Evolutionary conservation across 2,888 invertebrate species (phyloP).

Genomic region (Balanococcus diminutus): DNA sequence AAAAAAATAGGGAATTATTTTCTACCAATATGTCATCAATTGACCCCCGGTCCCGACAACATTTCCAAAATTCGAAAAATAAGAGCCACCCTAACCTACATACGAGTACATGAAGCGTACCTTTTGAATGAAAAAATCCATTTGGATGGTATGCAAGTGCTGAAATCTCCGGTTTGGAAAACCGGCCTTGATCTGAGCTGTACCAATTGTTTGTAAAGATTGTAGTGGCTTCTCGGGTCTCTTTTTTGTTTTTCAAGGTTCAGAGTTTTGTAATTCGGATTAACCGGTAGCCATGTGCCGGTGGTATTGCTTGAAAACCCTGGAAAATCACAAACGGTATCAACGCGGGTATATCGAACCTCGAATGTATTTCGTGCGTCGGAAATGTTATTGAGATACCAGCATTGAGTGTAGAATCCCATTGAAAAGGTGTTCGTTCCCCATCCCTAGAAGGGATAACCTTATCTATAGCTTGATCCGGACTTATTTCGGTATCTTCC

Average conservation of each 20-base stretch:
- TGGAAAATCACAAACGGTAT: neutral
- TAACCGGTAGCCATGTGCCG: conserved; percentile 52
- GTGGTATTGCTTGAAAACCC: neutral
- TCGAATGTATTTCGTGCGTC: no score
- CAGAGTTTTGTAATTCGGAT: conserved; percentile 53
- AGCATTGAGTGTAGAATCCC: conserved; percentile 69
- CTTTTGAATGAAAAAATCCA: conserved; percentile 44
- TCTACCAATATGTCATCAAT: no score
- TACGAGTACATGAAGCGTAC: neutral
- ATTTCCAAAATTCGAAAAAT: no score
- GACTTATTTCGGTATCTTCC: conserved; percentile 66
- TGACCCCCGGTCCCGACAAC: no score
- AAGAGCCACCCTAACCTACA: no score
- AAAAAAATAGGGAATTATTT: no score
- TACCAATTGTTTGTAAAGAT: conserved; percentile 50
- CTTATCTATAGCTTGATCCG: conserved; percentile 66
- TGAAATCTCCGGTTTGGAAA: conserved; percentile 26
- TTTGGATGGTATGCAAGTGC: neutral
- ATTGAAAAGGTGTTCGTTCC: conserved; percentile 81
- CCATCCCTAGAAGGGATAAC: conserved; percentile 71
- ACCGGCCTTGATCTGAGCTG: conserved; percentile 32
- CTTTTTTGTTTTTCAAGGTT: conserved; percentile 47
- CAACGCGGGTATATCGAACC: no score
- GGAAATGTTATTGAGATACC: conserved; percentile 58
- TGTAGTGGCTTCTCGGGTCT: conserved; percentile 45